Conservation (phyloP, 2,888 invertebrate genomes). For the Ptychoptera contaminata region DNA sequence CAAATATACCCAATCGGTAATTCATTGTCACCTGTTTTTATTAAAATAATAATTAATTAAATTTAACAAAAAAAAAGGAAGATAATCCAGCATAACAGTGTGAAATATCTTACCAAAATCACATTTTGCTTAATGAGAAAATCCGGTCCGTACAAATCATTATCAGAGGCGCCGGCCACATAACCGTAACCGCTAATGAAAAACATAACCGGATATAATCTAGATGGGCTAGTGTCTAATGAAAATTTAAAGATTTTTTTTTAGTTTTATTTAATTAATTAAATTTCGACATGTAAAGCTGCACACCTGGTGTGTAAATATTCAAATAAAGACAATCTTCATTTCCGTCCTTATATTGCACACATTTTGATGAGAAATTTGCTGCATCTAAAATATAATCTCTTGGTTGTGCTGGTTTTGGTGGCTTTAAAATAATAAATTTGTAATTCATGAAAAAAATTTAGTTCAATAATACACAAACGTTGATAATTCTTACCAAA, state of each 20-base stretch:
- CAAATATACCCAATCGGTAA: constrained; percentile 27
- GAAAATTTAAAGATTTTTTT: neutral
- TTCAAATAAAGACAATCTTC: constrained; percentile 7
- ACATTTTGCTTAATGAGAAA: constrained; percentile 3
- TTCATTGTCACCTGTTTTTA: constrained; percentile 21
- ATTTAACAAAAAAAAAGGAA: neutral
- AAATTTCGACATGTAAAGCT: neutral
- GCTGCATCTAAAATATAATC: constrained; percentile 1
- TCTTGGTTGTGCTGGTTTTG: constrained; percentile 1
- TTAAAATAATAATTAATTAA: neutral
- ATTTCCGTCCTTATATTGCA: neutral
- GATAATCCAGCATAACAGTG: too few species aligned
- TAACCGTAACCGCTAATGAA: constrained; percentile 3
- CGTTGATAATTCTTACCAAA: too few species aligned
- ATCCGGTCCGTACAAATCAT: constrained; percentile 1
- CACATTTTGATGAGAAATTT: constrained; percentile 2
- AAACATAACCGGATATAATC: constrained; percentile 5
- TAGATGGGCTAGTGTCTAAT: neutral
- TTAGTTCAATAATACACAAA: too few species aligned
- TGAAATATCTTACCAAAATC: neutral
- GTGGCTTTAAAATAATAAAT: too few species aligned
- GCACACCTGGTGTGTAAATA: constrained; percentile 1
- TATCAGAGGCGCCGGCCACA: neutral
- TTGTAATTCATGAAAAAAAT: too few species aligned
- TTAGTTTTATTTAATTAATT: neutral